Evolutionary conservation across 2,888 invertebrate genomes (phyloP).

Genomic region (Archaeoteleia sp.): DNA sequence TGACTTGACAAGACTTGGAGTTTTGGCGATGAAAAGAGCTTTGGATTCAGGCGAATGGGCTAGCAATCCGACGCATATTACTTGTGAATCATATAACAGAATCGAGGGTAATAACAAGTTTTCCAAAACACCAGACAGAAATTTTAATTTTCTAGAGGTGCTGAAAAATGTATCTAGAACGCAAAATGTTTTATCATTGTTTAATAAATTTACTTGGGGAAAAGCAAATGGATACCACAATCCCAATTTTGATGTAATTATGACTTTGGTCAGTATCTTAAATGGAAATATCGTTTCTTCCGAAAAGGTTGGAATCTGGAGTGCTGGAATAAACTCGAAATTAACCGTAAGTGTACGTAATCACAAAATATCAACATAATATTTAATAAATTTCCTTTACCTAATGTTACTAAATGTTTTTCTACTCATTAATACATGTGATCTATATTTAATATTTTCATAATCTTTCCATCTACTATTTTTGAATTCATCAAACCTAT

Average conservation of each 20-base stretch:
- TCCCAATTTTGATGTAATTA: slow-evolving; percentile 63
- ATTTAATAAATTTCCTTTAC: too few relatives aligned
- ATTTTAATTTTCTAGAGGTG: slow-evolving; percentile 78
- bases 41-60: slow-evolving; percentile 82
- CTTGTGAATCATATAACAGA: slow-evolving; percentile 78
- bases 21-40: slow-evolving; percentile 66
- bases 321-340: slow-evolving; percentile 83
- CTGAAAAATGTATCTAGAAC: slow-evolving; percentile 51
- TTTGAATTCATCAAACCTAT: too few relatives aligned
- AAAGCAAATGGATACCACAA: slow-evolving; percentile 65
- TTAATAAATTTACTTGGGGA: slow-evolving; percentile 64
- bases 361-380: too few relatives aligned
- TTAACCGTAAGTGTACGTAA: slow-evolving; percentile 74
- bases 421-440: too few relatives aligned
- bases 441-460: too few relatives aligned
- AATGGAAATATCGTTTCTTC: slow-evolving; percentile 85
- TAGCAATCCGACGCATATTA: slow-evolving; percentile 82
- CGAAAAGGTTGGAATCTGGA: slow-evolving; percentile 84
- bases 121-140: slow-evolving; percentile 82
- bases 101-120: not conserved
- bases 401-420: too few relatives aligned
- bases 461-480: too few relatives aligned
- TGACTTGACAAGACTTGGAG: slow-evolving; percentile 78
- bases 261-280: slow-evolving; percentile 79
- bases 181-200: slow-evolving; percentile 58